Evolutionary conservation across 2,888 invertebrate genomes (phyloP).

Genomic region (Dynastes maya): DNA sequence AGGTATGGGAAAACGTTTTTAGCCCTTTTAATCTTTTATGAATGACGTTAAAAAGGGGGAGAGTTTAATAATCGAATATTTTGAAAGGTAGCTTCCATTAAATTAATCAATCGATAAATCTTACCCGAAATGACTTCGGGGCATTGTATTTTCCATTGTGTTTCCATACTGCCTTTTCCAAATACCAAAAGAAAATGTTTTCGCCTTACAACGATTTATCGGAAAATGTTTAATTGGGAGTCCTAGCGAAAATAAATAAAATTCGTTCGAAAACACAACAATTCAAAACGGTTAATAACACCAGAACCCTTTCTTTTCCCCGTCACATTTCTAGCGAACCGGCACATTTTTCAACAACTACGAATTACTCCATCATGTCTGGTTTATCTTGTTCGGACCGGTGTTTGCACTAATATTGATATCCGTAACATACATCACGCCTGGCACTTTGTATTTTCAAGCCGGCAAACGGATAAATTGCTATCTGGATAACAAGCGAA

Average conservation of each 20-base stretch:
- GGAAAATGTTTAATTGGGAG: no score
- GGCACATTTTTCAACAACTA: slow-evolving; percentile 21
- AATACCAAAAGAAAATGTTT: no score
- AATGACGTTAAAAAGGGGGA: background rate
- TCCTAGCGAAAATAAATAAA: no score
- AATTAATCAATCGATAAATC: background rate
- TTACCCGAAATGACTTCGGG: background rate
- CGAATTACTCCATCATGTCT: slow-evolving; percentile 16
- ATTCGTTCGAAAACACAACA: background rate
- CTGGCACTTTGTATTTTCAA: slow-evolving; percentile 34
- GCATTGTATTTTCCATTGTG: background rate
- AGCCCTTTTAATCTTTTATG: slow-evolving; percentile 3
- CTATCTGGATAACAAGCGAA: slow-evolving; percentile 25
- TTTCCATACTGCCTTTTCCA: no score
- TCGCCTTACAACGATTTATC: no score
- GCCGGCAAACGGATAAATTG: slow-evolving; percentile 31
- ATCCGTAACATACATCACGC: slow-evolving; percentile 41
- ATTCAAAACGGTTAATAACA: slow-evolving; percentile 13
- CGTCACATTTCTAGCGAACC: background rate
- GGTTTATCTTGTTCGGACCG: slow-evolving; percentile 17
- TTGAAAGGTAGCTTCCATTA: background rate
- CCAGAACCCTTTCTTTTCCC: background rate
- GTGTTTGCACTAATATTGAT: slow-evolving; percentile 40
- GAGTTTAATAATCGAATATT: background rate
- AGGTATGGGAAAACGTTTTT: background rate